Percentiles rank a stretch among this genome's conserved stretches.
phyloP scores from a whole-genome alignment of 2,113 vertebrate genomes.

The Equus przewalskii region DNA sequence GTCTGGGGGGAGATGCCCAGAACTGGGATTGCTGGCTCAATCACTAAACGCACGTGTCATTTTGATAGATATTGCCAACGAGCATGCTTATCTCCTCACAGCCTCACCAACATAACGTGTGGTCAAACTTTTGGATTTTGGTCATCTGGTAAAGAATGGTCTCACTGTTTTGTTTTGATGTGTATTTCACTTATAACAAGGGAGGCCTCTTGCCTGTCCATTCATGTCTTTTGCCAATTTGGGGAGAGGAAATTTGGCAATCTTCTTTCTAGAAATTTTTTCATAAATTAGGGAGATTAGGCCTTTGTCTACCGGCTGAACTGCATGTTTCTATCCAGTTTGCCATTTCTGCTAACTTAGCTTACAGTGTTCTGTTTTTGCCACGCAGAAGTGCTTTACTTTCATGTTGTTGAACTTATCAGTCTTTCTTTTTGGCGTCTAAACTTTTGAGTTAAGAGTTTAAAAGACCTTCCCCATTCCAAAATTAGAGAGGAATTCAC shows the following conservation, averaged over 20 bases:
- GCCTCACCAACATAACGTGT: not conserved
- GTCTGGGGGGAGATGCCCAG: not conserved
- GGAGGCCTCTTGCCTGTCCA: not conserved
- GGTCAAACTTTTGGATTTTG: not conserved
- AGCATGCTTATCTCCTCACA: not conserved
- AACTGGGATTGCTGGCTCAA: not conserved
- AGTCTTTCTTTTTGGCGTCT: not conserved
- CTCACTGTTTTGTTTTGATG: not conserved
- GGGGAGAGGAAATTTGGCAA: not conserved
- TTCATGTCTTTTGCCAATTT: not conserved
- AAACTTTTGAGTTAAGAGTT: not conserved
- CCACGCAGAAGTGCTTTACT: not conserved
- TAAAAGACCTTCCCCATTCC: not conserved
- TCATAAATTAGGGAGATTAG: not conserved
- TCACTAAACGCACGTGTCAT: not conserved
- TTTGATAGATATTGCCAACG: not conserved
- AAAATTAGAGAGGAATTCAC: conserved; percentile 7
- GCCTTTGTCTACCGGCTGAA: conserved; percentile 7
- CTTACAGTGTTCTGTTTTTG: not conserved
- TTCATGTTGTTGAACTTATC: not conserved
- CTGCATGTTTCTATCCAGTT: not conserved
- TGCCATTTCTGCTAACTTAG: not conserved
- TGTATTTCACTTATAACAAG: not conserved
- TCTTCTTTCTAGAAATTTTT: conserved; percentile 1
- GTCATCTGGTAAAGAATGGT: not conserved